These are phyloP conservation scores for Lasioglossum figueresi DNA, from an alignment of 2,888 invertebrate genomes.

Conservation along the genomic window DNA sequence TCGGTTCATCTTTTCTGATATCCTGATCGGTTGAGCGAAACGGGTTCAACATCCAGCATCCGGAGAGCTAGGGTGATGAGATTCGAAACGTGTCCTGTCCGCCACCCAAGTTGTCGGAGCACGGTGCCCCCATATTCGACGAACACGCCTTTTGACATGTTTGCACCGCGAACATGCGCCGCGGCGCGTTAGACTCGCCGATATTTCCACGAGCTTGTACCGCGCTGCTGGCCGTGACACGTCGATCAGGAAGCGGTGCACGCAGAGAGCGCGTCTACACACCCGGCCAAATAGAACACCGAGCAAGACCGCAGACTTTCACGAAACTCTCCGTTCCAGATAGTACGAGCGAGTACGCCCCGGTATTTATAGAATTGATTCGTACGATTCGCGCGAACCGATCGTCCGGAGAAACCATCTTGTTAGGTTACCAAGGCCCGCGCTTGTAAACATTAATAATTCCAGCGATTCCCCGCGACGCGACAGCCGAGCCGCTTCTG, in stretches of 20 bases:
- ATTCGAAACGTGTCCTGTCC: conserved; percentile 58
- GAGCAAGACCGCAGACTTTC: conserved; percentile 28
- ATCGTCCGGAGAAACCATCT: not conserved
- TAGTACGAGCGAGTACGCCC: not conserved
- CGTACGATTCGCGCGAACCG: not conserved
- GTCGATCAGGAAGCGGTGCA: conserved; percentile 63
- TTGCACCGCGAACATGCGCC: conserved; percentile 79
- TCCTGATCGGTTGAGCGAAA: conserved; percentile 58
- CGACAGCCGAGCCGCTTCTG: conserved; percentile 9
- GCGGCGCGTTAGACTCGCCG: conserved; percentile 59
- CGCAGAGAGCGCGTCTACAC: conserved; percentile 25
- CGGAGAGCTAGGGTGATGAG: conserved; percentile 47
- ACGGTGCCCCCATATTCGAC: conserved; percentile 49
- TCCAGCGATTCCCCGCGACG: not conserved
- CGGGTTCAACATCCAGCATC: conserved; percentile 57
- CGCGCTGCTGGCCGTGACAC: conserved; percentile 68
- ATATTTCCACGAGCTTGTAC: conserved; percentile 63
- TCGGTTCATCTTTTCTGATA: conserved; percentile 61
- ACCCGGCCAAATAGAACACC: conserved; percentile 33
- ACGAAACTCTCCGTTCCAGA: not conserved
- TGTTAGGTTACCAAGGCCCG: not conserved
- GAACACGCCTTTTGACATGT: conserved; percentile 75
- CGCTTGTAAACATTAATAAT: conserved; percentile 35
- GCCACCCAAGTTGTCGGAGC: conserved; percentile 70
- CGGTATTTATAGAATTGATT: conserved; percentile 5